Base-by-base conservation (phyloP, 2,888 invertebrate genomes). In the Liodrosophila aerea region DNA sequence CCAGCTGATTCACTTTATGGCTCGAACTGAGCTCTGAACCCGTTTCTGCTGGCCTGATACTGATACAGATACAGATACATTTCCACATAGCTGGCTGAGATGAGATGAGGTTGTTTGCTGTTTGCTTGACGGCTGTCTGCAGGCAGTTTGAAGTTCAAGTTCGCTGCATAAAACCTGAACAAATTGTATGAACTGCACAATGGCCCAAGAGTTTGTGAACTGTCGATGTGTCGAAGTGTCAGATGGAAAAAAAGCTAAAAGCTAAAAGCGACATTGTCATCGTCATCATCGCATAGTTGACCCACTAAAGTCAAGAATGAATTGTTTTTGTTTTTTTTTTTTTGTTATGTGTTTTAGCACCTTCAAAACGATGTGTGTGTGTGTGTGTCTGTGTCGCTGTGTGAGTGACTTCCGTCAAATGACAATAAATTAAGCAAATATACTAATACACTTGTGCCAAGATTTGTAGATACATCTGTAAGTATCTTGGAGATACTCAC, bases 141-240 rank as follows among this genome's bases (percentile, higher is more conserved):
- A 68, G 49, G 47, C 76, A 56, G 70, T 71, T 71, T 85, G 85
- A 85, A 85, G 85, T 85, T 85, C 85, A 85, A 85, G 87, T 84
- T 85, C 85, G 75, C 50, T 74, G 73, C 78, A 85, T 30, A 29
- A 49, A 58, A 56, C 36, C 43, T 44, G 44, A 40, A 46, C 39
- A 40, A 40, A 29, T 15, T 61, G 53, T 47, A 54, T 15, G 43
- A 59, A 69, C 68, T 76, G 65, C 58, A 67, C 52, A 47, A 47
- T 33, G n/a, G 15, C 46, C 43, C 43, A 12, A 57, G 59, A 49
- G 45, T 22, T 13, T 46, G 31, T 49, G 30, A 49, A 7, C 39
- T 52, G 39, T 34, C 30, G 11, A 15, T 16, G 31, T 31, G 50
- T 37, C 29, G 29, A 7, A 7, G 29, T 29, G 29, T 29, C 29